Evolutionary conservation across 2,888 invertebrate species (phyloP).

Genomic region (Leptarthrus brevirostris): DNA sequence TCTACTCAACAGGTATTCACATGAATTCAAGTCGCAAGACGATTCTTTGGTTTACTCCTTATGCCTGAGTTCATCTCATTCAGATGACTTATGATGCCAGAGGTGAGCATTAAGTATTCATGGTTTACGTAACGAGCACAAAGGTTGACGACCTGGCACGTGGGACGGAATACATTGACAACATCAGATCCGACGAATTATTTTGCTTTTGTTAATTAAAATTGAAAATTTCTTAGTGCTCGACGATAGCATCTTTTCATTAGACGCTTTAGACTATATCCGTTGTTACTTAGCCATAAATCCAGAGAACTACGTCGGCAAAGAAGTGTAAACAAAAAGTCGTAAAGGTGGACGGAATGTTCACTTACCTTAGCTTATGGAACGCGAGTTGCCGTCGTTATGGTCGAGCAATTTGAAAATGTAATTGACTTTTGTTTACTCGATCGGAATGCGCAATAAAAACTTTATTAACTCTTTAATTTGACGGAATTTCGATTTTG

Average conservation of each 20-base stretch:
- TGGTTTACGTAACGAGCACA: conserved; percentile 30
- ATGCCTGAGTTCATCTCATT: conserved; percentile 20
- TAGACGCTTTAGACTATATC: neutral
- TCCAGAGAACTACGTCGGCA: neutral
- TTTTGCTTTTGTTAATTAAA: conserved; percentile 24
- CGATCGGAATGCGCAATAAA: neutral
- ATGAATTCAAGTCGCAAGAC: conserved; percentile 7
- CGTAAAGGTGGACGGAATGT: neutral
- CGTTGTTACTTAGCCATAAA: neutral
- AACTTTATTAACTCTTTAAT: neutral
- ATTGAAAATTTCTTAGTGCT: conserved; percentile 16
- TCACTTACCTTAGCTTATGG: neutral
- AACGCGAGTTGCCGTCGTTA: neutral
- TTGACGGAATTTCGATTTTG: conserved; percentile 8
- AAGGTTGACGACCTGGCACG: conserved; percentile 35
- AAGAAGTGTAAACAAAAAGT: conserved; percentile 15
- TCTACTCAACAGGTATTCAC: conserved; percentile 13
- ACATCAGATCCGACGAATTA: conserved; percentile 24
- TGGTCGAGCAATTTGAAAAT: conserved; percentile 24
- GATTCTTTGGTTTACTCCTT: conserved; percentile 5
- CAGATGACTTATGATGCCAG: conserved; percentile 32
- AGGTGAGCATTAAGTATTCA: conserved; percentile 41
- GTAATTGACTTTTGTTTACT: conserved; percentile 20
- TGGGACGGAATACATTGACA: conserved; percentile 7
- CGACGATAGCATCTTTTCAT: conserved; percentile 6